Conservation (phyloP, 2,888 invertebrate genomes). For the Ochropleura leucogaster region DNA sequence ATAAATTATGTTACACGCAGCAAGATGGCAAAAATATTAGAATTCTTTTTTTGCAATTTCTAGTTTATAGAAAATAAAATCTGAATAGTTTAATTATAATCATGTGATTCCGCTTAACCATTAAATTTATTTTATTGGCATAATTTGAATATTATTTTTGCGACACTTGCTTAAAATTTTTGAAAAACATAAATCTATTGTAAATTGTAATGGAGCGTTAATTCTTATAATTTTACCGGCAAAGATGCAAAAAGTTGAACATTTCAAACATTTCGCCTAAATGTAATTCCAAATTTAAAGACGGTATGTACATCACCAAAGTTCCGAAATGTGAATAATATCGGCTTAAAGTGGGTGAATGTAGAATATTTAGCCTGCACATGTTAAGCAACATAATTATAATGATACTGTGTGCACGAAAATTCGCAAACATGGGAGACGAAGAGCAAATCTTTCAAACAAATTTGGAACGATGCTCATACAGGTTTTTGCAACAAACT, state of each 20-base stretch:
- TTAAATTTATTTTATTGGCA: too few relatives aligned
- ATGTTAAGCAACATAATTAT: background rate
- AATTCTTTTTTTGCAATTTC: background rate
- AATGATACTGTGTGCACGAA: background rate
- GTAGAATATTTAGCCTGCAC: constrained; percentile 4
- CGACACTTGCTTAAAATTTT: too few relatives aligned
- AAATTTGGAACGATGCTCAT: constrained; percentile 73
- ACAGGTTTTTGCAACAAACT: constrained; percentile 80
- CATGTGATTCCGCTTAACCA: background rate
- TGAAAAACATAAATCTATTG: too few relatives aligned
- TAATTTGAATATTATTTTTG: too few relatives aligned
- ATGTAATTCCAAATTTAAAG: background rate
- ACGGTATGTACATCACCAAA: constrained; percentile 43
- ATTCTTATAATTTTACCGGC: constrained; percentile 9
- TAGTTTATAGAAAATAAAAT: background rate
- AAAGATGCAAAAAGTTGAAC: constrained; percentile 26
- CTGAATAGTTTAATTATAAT: background rate
- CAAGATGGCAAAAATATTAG: constrained; percentile 6
- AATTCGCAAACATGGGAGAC: constrained; percentile 53
- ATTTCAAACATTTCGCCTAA: constrained; percentile 25
- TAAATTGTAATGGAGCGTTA: constrained; percentile 30
- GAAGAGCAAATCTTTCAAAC: constrained; percentile 62
- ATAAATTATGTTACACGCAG: constrained; percentile 17
- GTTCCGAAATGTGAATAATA: constrained; percentile 10
- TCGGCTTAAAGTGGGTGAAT: constrained; percentile 24